Percentiles rank a stretch among this genome's conserved stretches.
These are phyloP conservation scores for Choreutis nemorana DNA, from an alignment of 2,888 invertebrate species.

Conservation along the genomic window DNA sequence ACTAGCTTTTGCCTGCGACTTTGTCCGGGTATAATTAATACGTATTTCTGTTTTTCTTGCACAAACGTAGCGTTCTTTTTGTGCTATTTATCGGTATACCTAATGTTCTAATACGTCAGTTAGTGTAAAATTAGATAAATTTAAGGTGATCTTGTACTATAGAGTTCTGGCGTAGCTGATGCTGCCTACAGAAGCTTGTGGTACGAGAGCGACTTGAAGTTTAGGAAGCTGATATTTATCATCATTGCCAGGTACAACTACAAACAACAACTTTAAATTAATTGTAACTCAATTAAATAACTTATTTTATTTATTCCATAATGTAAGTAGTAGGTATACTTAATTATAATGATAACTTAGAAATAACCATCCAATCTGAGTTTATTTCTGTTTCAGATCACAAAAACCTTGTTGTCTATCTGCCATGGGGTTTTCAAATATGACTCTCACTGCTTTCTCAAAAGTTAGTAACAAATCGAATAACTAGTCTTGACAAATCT, in stretches of 20 bases:
- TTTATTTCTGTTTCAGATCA: slow-evolving; percentile 17
- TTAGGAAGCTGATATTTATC: slow-evolving; percentile 15
- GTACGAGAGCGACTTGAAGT: slow-evolving; percentile 13
- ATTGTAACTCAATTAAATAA: neutral
- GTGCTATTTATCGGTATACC: no score
- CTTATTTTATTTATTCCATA: neutral
- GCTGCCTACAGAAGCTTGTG: slow-evolving; percentile 16
- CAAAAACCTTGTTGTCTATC: slow-evolving; percentile 16
- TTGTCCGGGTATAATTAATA: no score
- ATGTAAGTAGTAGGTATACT: no score
- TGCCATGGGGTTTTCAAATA: slow-evolving; percentile 17
- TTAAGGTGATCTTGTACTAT: slow-evolving; percentile 11
- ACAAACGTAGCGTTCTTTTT: no score
- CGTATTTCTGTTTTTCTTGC: no score
- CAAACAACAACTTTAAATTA: neutral
- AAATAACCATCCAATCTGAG: no score
- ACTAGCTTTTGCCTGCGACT: no score
- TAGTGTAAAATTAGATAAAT: no score
- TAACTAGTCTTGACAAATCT: no score
- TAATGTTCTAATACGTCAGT: no score
- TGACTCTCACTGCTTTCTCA: slow-evolving; percentile 15
- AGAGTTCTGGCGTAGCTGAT: slow-evolving; percentile 17
- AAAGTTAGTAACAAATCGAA: slow-evolving; percentile 13
- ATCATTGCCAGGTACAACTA: slow-evolving; percentile 15
- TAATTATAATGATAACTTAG: no score